Conservation (phyloP, 1,140 invertebrate genomes). For the Drepana arcuata region DNA sequence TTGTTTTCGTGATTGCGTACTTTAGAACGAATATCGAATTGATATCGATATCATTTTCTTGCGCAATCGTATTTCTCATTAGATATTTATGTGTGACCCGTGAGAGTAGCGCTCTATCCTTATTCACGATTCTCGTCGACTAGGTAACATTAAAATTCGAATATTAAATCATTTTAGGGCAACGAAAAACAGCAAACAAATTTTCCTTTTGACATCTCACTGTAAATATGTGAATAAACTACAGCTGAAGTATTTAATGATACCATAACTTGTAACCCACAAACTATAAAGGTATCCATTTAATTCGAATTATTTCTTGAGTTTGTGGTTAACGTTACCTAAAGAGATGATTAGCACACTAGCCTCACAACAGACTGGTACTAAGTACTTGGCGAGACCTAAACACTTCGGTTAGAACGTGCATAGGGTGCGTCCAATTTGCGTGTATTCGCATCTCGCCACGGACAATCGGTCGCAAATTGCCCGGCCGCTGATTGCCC, state of each 20-base stretch:
- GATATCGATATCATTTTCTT: slow-evolving; percentile 59
- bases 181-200: too few relatives aligned
- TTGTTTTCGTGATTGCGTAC: slow-evolving; percentile 67
- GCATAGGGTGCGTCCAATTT: slow-evolving; percentile 50
- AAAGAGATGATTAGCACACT: too few relatives aligned
- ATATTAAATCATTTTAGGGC: too few relatives aligned
- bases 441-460: slow-evolving; percentile 44
- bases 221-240: too few relatives aligned
- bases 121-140: slow-evolving; percentile 21
- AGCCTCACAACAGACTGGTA: too few relatives aligned
- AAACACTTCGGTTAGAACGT: slow-evolving; percentile 36
- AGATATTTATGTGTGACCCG: slow-evolving; percentile 44
- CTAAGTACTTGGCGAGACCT: slow-evolving; percentile 20
- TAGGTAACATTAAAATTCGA: too few relatives aligned
- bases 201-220: too few relatives aligned
- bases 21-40: slow-evolving; percentile 57
- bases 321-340: too few relatives aligned
- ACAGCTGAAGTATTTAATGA: too few relatives aligned
- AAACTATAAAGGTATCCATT: too few relatives aligned
- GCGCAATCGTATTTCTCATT: slow-evolving; percentile 50
- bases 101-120: slow-evolving; percentile 26
- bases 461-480: slow-evolving; percentile 64
- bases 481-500: slow-evolving; percentile 53
- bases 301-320: too few relatives aligned
- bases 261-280: too few relatives aligned